Evolutionary conservation across 2,888 invertebrate genomes (phyloP).

Genomic region (Stegophylla sp.): DNA sequence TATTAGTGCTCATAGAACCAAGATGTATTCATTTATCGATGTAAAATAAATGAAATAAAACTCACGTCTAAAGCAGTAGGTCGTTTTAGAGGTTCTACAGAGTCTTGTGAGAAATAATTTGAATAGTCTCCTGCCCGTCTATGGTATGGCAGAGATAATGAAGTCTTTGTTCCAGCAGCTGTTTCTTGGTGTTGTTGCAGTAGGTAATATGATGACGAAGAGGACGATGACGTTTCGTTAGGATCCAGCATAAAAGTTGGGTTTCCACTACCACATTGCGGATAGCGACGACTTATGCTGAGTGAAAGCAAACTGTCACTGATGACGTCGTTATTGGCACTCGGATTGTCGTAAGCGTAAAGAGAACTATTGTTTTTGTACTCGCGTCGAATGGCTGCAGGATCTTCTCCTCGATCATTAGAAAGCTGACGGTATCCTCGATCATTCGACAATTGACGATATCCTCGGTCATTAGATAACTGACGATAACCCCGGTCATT

Average conservation of each 20-base stretch:
- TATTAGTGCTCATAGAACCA: too few relatives aligned
- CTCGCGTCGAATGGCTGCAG: neutral
- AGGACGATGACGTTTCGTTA: neutral
- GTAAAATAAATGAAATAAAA: too few relatives aligned
- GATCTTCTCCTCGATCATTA: neutral
- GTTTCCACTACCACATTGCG: slow-evolving; percentile 15
- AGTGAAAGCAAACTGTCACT: slow-evolving; percentile 45
- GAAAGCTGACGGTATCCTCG: slow-evolving; percentile 35
- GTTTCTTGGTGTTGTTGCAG: neutral
- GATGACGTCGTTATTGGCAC: slow-evolving; percentile 66
- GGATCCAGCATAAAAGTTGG: slow-evolving; percentile 30
- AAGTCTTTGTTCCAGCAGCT: neutral
- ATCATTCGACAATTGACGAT: slow-evolving; percentile 40
- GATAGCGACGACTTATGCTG: slow-evolving; percentile 11
- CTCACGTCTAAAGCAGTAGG: slow-evolving; percentile 71
- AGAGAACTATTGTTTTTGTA: slow-evolving; percentile 19
- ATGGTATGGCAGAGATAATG: slow-evolving; percentile 56
- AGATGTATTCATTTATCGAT: too few relatives aligned
- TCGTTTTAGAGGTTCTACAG: slow-evolving; percentile 65
- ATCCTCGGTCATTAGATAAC: slow-evolving; percentile 34
- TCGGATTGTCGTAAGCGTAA: slow-evolving; percentile 70
- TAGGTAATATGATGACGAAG: neutral
- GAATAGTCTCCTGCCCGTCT: slow-evolving; percentile 60
- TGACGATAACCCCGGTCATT: slow-evolving; percentile 31
- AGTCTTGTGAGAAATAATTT: slow-evolving; percentile 64